Base-by-base conservation (phyloP, 1,140 invertebrate species). In the Schlechtendalia chinensis region DNA sequence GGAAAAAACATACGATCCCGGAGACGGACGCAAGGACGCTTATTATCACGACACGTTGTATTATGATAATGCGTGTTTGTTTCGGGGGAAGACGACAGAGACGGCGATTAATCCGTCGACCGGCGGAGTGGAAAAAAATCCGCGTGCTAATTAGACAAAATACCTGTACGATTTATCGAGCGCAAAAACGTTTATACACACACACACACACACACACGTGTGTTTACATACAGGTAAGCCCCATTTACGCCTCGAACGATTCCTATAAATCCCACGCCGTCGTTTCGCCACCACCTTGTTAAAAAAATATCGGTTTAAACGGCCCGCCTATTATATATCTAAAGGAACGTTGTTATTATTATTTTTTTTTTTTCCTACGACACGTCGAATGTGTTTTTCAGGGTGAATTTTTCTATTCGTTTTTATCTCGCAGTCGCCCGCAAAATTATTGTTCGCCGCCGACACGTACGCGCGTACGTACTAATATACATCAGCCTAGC, bases 81-180 rank as follows among this genome's bases (percentile, higher is more conserved):
- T 47, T 22, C n/a, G 19, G 32, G 47, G 47, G 11, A 10, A 45
- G 39, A 32, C 39, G 19, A 65, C 27, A 39, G 39, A 22, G 39
- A 39, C 11, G 32, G n/a, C 32, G 19, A n/a, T n/a, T n/a, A n/a
- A n/a, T n/a, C n/a, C n/a, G n/a, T n/a, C n/a, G n/a, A n/a, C n/a
- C n/a, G n/a, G 14, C 11, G 10, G 16, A 19, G 19, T 11, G 1
- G 19, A n/a, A 22, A 65, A 65, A 61, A 67, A 45, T 5, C n/a
- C 39, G 14, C n/a, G 12, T 32, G n/a, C 65, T 67, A 67, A 67
- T 67, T 67, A 67, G 65, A 67, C 65, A 27, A 39, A 22, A 56
- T 50, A 8, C 32, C 32, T 39, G n/a, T 22, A 19, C 54, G 54
- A 56, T 56, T 56, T 56, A 56, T n/a, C n/a, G 29, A 12, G 32